Evolutionary conservation across 2,797 vertebrate genomes (phyloP).

Genomic region (Sebastes aleutianus): DNA sequence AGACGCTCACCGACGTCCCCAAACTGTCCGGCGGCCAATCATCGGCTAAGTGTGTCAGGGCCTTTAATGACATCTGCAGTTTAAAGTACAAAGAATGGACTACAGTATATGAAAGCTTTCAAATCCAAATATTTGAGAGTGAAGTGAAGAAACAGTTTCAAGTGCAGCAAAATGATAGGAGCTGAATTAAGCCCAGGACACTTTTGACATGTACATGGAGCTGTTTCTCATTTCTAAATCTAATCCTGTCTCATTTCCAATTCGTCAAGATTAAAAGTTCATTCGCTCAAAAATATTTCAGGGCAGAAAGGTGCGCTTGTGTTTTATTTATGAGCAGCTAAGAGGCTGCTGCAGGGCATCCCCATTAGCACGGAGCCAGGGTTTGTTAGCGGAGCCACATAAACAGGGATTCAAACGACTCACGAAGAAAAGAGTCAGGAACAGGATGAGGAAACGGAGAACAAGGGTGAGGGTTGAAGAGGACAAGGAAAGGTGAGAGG

Average conservation of each 20-base stretch:
- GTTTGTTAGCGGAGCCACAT: constrained; percentile 34
- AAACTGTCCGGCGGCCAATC: too few relatives aligned
- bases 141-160: not conserved
- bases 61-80: not conserved
- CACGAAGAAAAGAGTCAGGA: not conserved
- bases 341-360: constrained; percentile 69
- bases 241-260: constrained; percentile 27
- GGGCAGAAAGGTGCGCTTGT: constrained; percentile 46
- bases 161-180: not conserved
- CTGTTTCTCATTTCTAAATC: constrained; percentile 19
- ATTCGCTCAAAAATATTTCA: constrained; percentile 43
- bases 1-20: too few relatives aligned
- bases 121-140: not conserved
- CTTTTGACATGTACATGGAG: constrained; percentile 17
- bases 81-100: not conserved
- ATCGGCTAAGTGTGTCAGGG: accelerated
- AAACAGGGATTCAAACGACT: constrained; percentile 17
- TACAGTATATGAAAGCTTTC: not conserved
- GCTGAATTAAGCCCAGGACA: not conserved
- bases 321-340: constrained; percentile 74
- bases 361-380: constrained; percentile 52
- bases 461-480: constrained; percentile 32
- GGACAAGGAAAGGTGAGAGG: constrained; percentile 31
- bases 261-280: constrained; percentile 61
- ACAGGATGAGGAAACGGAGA: not conserved